Evolutionary conservation across 1,140 invertebrate species (phyloP).

Genomic region (Brachionus paranguensis): DNA sequence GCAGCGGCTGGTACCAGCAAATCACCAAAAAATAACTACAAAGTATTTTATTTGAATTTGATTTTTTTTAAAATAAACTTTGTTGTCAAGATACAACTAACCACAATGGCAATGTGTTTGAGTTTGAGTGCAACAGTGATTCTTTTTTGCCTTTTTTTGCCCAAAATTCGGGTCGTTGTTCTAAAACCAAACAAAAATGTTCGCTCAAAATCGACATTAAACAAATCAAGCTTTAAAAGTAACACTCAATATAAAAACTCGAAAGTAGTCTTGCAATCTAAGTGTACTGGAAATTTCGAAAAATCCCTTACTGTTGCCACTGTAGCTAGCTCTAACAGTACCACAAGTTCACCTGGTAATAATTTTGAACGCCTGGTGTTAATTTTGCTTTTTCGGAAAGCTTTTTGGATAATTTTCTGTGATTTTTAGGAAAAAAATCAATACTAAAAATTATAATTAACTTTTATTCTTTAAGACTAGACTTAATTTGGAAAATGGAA

Average conservation of each 20-base stretch:
- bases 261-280: not conserved
- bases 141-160: conserved; percentile 69
- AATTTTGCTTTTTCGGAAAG: not conserved
- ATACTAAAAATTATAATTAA: too few species aligned
- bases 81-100: conserved; percentile 64
- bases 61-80: not conserved
- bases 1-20: conserved; percentile 20
- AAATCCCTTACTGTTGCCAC: conserved; percentile 26
- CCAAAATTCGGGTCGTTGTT: conserved; percentile 70
- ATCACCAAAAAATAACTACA: conserved; percentile 29
- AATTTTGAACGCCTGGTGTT: not conserved
- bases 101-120: conserved; percentile 71
- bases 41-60: not conserved
- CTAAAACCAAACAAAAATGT: conserved; percentile 73
- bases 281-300: not conserved
- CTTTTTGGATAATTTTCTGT: not conserved
- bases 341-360: not conserved
- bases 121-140: conserved; percentile 71
- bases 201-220: not conserved
- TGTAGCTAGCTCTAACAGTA: not conserved
- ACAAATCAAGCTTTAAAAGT: not conserved
- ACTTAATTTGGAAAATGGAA: too few species aligned
- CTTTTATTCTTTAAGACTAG: too few species aligned
- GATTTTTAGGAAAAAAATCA: too few species aligned
- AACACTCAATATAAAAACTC: not conserved